A percentile compares a stretch with the other conserved stretches of the same genome.
phyloP scores from a whole-genome alignment of 35 echinoderm and acorn worm genomes.

The Heliocidaris tuberculata region DNA sequence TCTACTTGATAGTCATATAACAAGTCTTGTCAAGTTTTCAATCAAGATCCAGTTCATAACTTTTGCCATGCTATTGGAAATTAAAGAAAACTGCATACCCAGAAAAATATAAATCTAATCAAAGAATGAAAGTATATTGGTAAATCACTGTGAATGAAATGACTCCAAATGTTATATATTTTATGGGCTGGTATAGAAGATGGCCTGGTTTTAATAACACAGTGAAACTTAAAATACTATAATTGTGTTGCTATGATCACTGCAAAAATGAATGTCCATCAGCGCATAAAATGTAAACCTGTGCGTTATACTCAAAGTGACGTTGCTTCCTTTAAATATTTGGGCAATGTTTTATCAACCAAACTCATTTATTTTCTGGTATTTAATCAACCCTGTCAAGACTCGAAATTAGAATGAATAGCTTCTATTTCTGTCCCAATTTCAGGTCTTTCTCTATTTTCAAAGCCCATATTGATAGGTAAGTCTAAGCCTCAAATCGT shows the following conservation, averaged over 20 bases:
- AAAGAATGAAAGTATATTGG: not conserved
- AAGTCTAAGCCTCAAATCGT: not conserved
- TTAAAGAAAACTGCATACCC: not conserved
- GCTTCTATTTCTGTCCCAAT: slow-evolving; percentile 1
- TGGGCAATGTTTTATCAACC: not conserved
- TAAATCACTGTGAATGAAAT: too few relatives aligned
- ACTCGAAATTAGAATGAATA: not conserved
- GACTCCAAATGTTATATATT: not conserved
- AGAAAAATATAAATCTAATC: not conserved
- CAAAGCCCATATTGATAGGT: not conserved
- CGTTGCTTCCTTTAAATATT: not conserved
- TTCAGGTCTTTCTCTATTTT: not conserved
- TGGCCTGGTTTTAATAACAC: too few relatives aligned
- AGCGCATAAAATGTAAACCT: too few relatives aligned
- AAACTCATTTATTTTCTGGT: slow-evolving; percentile 12
- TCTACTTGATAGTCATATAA: not conserved
- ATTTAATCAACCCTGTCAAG: not conserved
- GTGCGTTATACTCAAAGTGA: not conserved
- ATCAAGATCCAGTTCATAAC: not conserved
- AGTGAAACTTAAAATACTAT: too few relatives aligned
- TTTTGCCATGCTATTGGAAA: not conserved
- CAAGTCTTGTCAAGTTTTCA: not conserved
- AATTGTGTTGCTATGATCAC: too few relatives aligned
- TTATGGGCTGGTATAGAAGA: not conserved
- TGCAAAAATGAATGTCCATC: too few relatives aligned